phyloP scores from a whole-genome alignment of 2,888 invertebrate genomes.

The Aplocera efformata region DNA sequence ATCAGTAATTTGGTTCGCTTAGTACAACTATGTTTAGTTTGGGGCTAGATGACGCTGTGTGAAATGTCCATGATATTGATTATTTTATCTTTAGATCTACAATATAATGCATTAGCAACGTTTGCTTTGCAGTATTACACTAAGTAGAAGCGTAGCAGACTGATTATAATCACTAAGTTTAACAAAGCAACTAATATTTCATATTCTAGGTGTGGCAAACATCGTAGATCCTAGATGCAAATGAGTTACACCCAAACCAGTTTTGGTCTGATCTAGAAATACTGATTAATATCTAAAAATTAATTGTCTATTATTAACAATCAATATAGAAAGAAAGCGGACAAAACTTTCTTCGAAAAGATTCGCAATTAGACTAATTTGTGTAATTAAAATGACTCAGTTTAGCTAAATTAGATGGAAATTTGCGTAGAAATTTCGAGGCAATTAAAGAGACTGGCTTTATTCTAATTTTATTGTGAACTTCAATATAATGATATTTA shows the following conservation, averaged over 20 bases:
- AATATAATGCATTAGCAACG: too few species aligned
- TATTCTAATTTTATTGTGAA: too few species aligned
- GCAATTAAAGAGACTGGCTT: slow-evolving; percentile 16
- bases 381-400: slow-evolving; percentile 13
- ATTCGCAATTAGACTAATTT: slow-evolving; percentile 21
- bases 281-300: slow-evolving; percentile 21
- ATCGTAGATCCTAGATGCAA: slow-evolving; percentile 12
- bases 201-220: slow-evolving; percentile 15
- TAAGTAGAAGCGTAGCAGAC: background rate
- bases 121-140: too few species aligned
- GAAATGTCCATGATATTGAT: too few species aligned
- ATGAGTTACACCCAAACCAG: slow-evolving; percentile 16
- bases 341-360: slow-evolving; percentile 21
- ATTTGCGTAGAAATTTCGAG: slow-evolving; percentile 12
- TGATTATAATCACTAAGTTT: slow-evolving; percentile 10
- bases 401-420: slow-evolving; percentile 15
- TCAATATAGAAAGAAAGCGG: slow-evolving; percentile 15
- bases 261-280: slow-evolving; percentile 15
- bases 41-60: too few species aligned
- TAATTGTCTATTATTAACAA: slow-evolving; percentile 17
- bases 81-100: too few species aligned
- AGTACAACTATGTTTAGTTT: too few species aligned
- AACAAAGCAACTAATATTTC: slow-evolving; percentile 17
- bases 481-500: too few species aligned
- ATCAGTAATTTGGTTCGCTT: too few species aligned